A percentile compares a stretch with the other conserved stretches of the same genome.
Evolutionary conservation across 2,888 invertebrate genomes (phyloP).

Genomic region (Chrysolina haemoptera): DNA sequence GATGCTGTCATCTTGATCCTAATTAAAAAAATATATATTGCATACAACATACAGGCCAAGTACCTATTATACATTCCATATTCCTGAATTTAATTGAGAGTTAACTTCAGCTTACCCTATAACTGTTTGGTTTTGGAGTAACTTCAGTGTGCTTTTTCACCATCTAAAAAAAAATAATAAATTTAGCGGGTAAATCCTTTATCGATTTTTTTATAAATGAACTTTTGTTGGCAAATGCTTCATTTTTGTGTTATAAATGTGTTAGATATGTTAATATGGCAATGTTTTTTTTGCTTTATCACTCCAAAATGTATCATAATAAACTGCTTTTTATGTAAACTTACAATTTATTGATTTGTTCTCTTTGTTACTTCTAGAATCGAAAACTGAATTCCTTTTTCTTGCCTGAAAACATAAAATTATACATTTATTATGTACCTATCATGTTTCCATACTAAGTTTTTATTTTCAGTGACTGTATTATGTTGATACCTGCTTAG

Average conservation of each 20-base stretch:
- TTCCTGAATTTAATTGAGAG: slow-evolving; percentile 26
- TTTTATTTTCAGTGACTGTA: slow-evolving; percentile 23
- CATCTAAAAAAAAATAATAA: slow-evolving; percentile 24
- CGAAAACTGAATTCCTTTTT: slow-evolving; percentile 25
- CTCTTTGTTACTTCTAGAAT: slow-evolving; percentile 24
- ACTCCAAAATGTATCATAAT: slow-evolving; percentile 31
- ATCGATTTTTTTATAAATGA: slow-evolving; percentile 20
- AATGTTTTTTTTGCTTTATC: slow-evolving; percentile 30
- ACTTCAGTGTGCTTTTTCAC: slow-evolving; percentile 31
- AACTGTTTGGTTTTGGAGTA: slow-evolving; percentile 31
- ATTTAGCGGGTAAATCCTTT: slow-evolving; percentile 23
- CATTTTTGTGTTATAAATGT: slow-evolving; percentile 29
- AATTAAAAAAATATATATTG: slow-evolving; percentile 28
- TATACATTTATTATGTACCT: slow-evolving; percentile 24
- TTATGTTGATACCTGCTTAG: slow-evolving; percentile 29
- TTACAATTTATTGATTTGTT: slow-evolving; percentile 23
- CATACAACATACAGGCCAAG: slow-evolving; percentile 27
- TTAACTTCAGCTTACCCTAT: slow-evolving; percentile 26
- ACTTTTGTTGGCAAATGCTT: slow-evolving; percentile 30
- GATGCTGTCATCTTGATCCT: slow-evolving; percentile 25
- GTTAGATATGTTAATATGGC: slow-evolving; percentile 27
- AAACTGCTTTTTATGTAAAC: slow-evolving; percentile 22
- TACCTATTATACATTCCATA: slow-evolving; percentile 32
- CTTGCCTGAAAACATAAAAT: slow-evolving; percentile 15
- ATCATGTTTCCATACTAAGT: slow-evolving; percentile 8